phyloP scores from a whole-genome alignment of 1,140 invertebrate genomes.

The Teleopsis dalmanni region DNA sequence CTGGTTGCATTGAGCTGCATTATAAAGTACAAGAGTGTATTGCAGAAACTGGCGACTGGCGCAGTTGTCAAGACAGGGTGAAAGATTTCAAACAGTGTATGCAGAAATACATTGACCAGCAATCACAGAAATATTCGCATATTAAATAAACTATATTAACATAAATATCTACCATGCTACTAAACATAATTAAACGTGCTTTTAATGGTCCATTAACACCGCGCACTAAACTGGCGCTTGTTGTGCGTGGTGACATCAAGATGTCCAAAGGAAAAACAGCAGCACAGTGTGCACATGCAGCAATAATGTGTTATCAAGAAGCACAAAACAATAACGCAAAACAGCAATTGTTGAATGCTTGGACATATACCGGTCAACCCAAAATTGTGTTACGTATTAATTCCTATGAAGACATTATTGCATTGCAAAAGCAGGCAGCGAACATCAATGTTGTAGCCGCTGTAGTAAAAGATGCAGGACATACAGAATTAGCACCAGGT shows the following conservation, averaged over 20 bases:
- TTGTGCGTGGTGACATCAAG: constrained; percentile 66
- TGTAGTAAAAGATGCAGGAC: constrained; percentile 67
- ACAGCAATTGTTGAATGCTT: constrained; percentile 48
- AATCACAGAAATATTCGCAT: constrained; percentile 36
- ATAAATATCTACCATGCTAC: constrained; percentile 10
- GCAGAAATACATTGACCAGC: constrained; percentile 48
- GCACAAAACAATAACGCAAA: constrained; percentile 44
- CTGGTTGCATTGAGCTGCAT: constrained; percentile 80
- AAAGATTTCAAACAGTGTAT: constrained; percentile 74
- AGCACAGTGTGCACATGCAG: constrained; percentile 77
- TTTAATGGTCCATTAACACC: background rate
- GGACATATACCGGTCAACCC: constrained; percentile 63
- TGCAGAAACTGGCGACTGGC: constrained; percentile 79
- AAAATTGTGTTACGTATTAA: constrained; percentile 62
- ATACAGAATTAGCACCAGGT: constrained; percentile 60
- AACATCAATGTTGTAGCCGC: constrained; percentile 52
- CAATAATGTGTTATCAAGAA: constrained; percentile 57
- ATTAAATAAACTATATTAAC: constrained; percentile 26
- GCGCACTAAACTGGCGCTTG: constrained; percentile 61
- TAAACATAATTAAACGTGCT: constrained; percentile 4
- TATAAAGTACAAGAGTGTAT: constrained; percentile 84
- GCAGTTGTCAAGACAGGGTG: constrained; percentile 77
- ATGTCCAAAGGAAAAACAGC: constrained; percentile 78
- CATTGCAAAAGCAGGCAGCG: constrained; percentile 50
- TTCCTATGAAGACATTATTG: constrained; percentile 48